Evolutionary conservation across 2,888 invertebrate genomes (phyloP).

Genomic region (Athrips mouffetella): DNA sequence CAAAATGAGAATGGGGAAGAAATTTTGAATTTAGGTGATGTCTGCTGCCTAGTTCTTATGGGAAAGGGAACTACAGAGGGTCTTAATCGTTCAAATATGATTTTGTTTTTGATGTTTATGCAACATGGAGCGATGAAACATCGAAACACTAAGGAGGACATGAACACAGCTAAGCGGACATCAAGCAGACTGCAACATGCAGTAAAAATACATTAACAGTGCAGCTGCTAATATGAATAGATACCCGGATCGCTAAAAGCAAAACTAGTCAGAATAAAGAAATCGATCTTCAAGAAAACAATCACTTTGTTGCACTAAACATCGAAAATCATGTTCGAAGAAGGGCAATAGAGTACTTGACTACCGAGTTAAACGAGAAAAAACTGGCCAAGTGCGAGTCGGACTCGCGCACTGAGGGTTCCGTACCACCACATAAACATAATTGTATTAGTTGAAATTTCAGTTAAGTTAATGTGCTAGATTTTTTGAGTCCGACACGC

Average conservation of each 20-base stretch:
- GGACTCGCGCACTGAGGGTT: too few relatives aligned
- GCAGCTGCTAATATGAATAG: neutral
- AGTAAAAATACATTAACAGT: neutral
- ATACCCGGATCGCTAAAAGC: too few relatives aligned
- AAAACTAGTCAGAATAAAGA: neutral
- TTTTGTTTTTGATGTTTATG: neutral
- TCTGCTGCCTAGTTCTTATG: constrained; percentile 49
- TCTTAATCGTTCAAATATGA: neutral
- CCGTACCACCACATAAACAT: too few relatives aligned
- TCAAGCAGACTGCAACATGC: constrained; percentile 3
- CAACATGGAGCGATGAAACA: constrained; percentile 10
- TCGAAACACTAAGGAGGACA: constrained; percentile 4
- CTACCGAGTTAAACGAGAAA: neutral
- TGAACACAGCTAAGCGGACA: neutral
- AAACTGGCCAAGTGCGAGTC: too few relatives aligned
- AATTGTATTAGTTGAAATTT: too few relatives aligned
- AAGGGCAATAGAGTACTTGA: constrained; percentile 9
- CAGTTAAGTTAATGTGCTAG: too few relatives aligned
- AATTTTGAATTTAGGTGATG: constrained; percentile 48
- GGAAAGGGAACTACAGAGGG: neutral
- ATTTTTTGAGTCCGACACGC: too few relatives aligned
- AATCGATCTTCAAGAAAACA: constrained; percentile 1
- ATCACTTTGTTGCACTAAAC: constrained; percentile 9
- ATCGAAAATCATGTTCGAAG: constrained; percentile 1
- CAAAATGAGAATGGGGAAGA: constrained; percentile 61